Conservation (phyloP, 2,888 invertebrate genomes). For the Ormyrus nitidulus region DNA sequence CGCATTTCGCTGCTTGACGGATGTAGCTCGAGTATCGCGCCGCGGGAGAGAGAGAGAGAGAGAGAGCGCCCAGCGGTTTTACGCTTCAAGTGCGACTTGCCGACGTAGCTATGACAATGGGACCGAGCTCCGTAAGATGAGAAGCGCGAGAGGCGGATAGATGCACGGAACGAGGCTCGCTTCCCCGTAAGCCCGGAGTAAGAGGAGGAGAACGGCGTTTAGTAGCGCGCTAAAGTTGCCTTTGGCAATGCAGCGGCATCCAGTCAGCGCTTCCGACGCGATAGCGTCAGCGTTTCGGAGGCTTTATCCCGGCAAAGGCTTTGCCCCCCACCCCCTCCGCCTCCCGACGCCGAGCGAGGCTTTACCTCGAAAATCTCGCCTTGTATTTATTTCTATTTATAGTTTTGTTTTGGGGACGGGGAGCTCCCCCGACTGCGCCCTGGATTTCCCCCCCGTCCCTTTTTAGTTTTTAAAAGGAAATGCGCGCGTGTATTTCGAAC, state of each 20-base stretch:
- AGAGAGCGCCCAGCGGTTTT: no score
- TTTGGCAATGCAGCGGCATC: slow-evolving; percentile 36
- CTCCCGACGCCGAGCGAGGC: no score
- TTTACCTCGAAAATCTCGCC: no score
- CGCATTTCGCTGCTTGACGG: slow-evolving; percentile 12
- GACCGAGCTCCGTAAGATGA: slow-evolving; percentile 5
- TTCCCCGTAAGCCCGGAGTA: no score
- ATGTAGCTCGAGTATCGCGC: slow-evolving; percentile 14
- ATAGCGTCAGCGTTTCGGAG: slow-evolving; percentile 43
- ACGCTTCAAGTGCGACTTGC: no score
- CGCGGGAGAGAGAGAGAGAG: not conserved
- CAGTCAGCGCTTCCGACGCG: slow-evolving; percentile 58
- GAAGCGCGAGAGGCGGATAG: slow-evolving; percentile 16
- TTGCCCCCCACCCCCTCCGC: slow-evolving; percentile 4
- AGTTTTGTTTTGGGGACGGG: slow-evolving; percentile 3
- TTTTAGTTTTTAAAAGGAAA: not conserved
- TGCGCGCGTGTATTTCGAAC: no score
- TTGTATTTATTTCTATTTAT: slow-evolving; percentile 29
- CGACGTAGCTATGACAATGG: no score
- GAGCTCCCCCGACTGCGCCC: no score
- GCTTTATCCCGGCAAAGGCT: slow-evolving; percentile 41
- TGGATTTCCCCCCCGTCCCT: no score
- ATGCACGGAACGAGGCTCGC: no score
- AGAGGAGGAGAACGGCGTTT: slow-evolving; percentile 24
- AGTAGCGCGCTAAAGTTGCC: slow-evolving; percentile 33